Evolutionary conservation across 2,888 invertebrate genomes (phyloP).

Genomic region (Agrochola litura): DNA sequence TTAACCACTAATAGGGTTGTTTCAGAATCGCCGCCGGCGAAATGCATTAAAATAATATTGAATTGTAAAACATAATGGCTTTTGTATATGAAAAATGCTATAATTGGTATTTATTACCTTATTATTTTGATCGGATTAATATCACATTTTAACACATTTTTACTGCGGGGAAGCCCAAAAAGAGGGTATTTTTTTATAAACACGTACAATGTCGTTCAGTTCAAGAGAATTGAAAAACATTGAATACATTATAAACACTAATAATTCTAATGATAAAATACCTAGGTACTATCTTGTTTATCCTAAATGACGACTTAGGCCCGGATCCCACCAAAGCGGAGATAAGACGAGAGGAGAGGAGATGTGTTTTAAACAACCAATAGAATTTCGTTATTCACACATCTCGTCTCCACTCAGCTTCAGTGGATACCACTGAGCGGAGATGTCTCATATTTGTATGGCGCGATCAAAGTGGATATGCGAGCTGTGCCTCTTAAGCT

Average conservation of each 20-base stretch:
- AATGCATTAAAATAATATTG: conserved; percentile 41
- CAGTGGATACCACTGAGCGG: no score
- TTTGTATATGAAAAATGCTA: conserved; percentile 4
- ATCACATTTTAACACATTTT: no score
- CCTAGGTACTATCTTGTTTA: no score
- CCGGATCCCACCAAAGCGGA: no score
- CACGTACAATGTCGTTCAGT: not conserved
- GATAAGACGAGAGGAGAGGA: no score
- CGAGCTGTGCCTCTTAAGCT: no score
- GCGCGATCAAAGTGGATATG: no score
- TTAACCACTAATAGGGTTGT: conserved; percentile 49
- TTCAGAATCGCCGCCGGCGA: conserved; percentile 28
- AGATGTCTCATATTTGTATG: no score
- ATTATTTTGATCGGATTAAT: conserved; percentile 18
- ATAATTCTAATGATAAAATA: not conserved
- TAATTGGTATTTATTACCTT: not conserved
- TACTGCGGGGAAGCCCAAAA: not conserved
- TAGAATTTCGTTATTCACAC: no score
- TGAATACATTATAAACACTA: no score
- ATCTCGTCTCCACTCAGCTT: no score
- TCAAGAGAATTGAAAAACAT: not conserved
- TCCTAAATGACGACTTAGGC: not conserved
- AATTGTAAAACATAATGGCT: conserved; percentile 40
- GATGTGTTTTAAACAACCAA: no score
- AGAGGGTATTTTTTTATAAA: not conserved